Evolutionary conservation across 2,888 invertebrate species (phyloP).

Genomic region (Copidosoma aretas): DNA sequence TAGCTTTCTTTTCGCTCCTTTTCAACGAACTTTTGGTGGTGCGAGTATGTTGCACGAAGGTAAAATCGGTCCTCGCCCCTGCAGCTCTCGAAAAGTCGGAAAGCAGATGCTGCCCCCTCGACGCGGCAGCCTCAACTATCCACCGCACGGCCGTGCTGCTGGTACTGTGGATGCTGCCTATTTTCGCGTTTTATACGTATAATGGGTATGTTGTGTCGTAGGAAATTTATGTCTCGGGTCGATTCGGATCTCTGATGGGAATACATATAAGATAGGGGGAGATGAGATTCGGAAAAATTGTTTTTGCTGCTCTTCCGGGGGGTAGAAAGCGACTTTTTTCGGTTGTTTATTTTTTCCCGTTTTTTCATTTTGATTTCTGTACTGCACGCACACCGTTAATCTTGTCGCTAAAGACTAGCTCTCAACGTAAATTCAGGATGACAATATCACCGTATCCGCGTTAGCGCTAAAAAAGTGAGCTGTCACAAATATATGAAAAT

Average conservation of each 20-base stretch:
- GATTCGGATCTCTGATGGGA: background rate
- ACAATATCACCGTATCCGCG: background rate
- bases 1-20: background rate
- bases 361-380: background rate
- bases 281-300: constrained; percentile 8
- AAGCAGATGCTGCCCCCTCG: constrained; percentile 31
- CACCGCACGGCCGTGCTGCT: background rate
- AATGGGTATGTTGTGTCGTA: background rate
- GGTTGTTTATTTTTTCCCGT: background rate
- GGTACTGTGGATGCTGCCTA: background rate
- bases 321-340: background rate
- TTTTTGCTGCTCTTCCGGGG: background rate
- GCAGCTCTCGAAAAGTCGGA: constrained; percentile 8
- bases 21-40: background rate
- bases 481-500: too few species aligned
- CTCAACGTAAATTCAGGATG: constrained; percentile 18
- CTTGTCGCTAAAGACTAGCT: background rate
- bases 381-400: background rate
- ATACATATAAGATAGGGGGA: background rate
- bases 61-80: background rate
- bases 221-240: constrained; percentile 4
- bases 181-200: background rate
- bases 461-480: too few species aligned
- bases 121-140: background rate
- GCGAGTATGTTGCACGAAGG: background rate